Base-by-base conservation (phyloP, 2,113 vertebrate species). In the Lepisosteus oculatus region DNA sequence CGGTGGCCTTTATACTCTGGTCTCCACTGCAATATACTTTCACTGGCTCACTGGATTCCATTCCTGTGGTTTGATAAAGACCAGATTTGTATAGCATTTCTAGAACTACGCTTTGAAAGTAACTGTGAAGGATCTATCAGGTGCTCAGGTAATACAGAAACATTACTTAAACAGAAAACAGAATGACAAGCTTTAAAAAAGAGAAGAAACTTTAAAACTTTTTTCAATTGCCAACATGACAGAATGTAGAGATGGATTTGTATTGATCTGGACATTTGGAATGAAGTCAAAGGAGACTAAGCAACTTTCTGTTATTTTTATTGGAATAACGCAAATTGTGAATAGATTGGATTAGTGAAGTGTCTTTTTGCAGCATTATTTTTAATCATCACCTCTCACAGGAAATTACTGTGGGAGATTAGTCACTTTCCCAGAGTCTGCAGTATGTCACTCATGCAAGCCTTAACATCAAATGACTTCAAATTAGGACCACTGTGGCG, bases 381-480 rank as follows among this genome's bases (percentile, higher is more conserved):
- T 79, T 57, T 75, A 87, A 80, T 80, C 76, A 81, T 82, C 73
- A 76, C 62, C 71, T 54, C 56, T 59, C 57, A 75, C 74, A 79
- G 75, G 72, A 79, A 83, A 66, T 57, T 74, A 83, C 29, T 29
- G 29, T 29, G 29, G 29, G 29, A 29, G 29, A 29, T 29, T 29
- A 29, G 29, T 29, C 29, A 29, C 29, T 29, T 29, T 29, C 29
- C 29, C 29, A 29, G 29, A 29, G 29, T 29, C 29, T 29, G 29
- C 29, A 29, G 29, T 29, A 29, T 29, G 29, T 29, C 29, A 29
- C 29, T 29, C 29, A 29, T 29, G 29, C 29, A 29, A 29, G 29
- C 29, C 29, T 29, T 29, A 29, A 29, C 29, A 29, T 29, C 29
- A 29, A 29, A 29, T 29, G 29, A 29, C 29, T 2, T 29, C 29